Conservation (phyloP, 2,797 vertebrate species). For the Allobates femoralis region DNA sequence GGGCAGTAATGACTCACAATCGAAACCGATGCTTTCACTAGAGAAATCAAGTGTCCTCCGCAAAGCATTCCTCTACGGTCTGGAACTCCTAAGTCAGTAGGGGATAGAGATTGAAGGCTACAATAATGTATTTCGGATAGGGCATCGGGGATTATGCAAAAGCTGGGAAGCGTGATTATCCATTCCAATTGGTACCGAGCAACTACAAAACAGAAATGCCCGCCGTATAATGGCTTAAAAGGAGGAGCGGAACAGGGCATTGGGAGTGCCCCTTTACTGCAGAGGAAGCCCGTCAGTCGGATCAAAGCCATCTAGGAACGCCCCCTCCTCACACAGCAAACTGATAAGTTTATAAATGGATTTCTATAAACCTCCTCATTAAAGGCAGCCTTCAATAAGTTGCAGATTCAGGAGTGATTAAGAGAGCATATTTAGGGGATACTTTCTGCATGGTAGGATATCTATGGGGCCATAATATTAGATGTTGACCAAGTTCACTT, state of each 20-base stretch:
- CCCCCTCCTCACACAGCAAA: background rate
- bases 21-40: slow-evolving; percentile 22
- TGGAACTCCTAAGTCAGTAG: slow-evolving; percentile 34
- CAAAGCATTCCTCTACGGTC: background rate
- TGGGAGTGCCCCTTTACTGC: too few relatives aligned
- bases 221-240: background rate
- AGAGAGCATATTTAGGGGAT: too few relatives aligned
- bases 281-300: too few relatives aligned
- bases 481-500: too few relatives aligned
- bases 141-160: slow-evolving; percentile 18
- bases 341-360: too few relatives aligned
- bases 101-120: slow-evolving; percentile 23
- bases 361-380: too few relatives aligned
- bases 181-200: slow-evolving; percentile 32
- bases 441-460: too few relatives aligned
- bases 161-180: slow-evolving; percentile 48
- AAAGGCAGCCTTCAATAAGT: too few relatives aligned
- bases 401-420: too few relatives aligned
- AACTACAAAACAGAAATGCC: slow-evolving; percentile 32
- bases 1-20: background rate
- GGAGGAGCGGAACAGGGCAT: too few relatives aligned
- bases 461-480: too few relatives aligned
- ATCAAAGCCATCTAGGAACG: background rate
- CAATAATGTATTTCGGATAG: slow-evolving; percentile 41
- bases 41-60: background rate